Percentiles rank a stretch among this genome's conserved stretches.
Evolutionary conservation across 2,888 invertebrate genomes (phyloP).

Genomic region (Agrenia bidenticulata): DNA sequence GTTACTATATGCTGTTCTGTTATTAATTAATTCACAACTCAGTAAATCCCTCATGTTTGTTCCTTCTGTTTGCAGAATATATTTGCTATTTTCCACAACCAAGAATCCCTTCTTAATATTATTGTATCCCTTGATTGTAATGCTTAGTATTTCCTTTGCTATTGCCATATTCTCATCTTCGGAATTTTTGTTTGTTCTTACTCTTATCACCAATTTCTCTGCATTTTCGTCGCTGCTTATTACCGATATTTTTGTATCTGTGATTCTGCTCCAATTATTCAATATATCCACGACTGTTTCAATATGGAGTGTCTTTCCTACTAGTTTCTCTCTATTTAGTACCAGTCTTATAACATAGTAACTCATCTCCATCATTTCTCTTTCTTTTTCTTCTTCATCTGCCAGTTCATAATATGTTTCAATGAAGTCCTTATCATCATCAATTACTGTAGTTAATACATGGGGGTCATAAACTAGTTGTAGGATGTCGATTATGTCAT

Average conservation of each 20-base stretch:
- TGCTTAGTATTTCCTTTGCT: conserved; percentile 95
- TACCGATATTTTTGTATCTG: too few relatives aligned
- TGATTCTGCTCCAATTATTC: conserved; percentile 99
- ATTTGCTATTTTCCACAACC: too few relatives aligned
- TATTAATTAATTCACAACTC: too few relatives aligned
- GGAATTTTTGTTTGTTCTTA: conserved; percentile 97
- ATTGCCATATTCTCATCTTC: conserved; percentile 91
- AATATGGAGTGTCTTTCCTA: conserved; percentile 95
- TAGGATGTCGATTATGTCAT: too few relatives aligned
- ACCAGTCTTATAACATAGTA: too few relatives aligned
- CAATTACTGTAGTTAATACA: conserved; percentile 96
- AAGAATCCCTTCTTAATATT: conserved; percentile 97
- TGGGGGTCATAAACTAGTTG: conserved; percentile 96
- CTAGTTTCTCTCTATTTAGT: too few relatives aligned
- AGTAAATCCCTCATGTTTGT: conserved; percentile 96
- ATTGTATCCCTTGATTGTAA: conserved; percentile 97
- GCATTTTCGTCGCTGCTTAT: conserved; percentile 99
- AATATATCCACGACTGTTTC: conserved; percentile 96
- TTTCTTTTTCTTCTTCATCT: too few relatives aligned
- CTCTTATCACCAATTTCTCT: conserved; percentile 94
- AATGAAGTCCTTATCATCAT: conserved; percentile 99
- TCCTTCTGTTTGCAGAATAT: conserved; percentile 99
- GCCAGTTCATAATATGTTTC: conserved; percentile 99
- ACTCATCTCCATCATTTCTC: too few relatives aligned
- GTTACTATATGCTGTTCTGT: too few relatives aligned